Conservation (phyloP, 2,888 invertebrate species). For the Deilephila elpenor region DNA sequence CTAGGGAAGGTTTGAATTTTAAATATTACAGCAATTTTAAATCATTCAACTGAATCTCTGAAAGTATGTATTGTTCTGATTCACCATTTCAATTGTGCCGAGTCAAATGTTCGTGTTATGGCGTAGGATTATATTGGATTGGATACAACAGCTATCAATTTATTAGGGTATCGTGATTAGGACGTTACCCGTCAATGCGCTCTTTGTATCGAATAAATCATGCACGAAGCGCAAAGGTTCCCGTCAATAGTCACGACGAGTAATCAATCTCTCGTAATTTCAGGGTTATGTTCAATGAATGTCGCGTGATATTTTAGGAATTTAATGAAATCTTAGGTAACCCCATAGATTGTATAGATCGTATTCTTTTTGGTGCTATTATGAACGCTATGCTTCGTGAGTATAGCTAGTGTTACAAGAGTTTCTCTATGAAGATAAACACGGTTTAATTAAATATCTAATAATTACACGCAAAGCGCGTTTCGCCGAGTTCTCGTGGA, state of each 20-base stretch:
- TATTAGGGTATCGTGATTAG: constrained; percentile 19
- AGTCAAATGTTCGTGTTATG: constrained; percentile 31
- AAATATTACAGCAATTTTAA: too few relatives aligned
- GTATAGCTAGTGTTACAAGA: too few relatives aligned
- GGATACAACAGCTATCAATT: constrained; percentile 48
- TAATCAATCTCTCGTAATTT: too few relatives aligned
- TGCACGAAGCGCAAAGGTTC: constrained; percentile 1
- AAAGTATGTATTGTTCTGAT: background rate
- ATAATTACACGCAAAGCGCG: background rate
- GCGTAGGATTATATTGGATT: constrained; percentile 45
- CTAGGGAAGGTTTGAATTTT: too few relatives aligned
- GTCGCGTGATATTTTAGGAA: too few relatives aligned
- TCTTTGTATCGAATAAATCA: constrained; percentile 15
- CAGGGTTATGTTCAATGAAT: too few relatives aligned
- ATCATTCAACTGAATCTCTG: too few relatives aligned
- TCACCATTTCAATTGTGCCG: background rate
- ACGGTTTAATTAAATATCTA: background rate
- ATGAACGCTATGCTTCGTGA: too few relatives aligned
- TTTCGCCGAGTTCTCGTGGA: background rate
- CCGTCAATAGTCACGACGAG: background rate
- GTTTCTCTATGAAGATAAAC: background rate
- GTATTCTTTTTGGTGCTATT: too few relatives aligned
- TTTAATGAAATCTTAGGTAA: too few relatives aligned
- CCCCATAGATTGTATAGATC: too few relatives aligned
- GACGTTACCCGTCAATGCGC: constrained; percentile 13